Conservation (phyloP, 2,888 invertebrate genomes). For the Microctonus aethiopoides region DNA sequence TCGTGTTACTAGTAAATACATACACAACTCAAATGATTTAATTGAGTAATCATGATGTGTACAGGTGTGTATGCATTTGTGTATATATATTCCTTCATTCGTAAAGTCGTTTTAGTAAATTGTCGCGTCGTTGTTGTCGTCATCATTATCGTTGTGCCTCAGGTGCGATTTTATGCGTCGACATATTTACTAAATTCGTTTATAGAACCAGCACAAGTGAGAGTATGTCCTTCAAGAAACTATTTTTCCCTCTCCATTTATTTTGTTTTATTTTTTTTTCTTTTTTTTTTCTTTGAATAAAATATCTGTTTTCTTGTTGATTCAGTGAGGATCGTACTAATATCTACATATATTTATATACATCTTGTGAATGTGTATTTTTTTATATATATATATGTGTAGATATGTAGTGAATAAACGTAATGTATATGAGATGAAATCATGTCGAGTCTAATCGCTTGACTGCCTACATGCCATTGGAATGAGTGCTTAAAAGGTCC, state of each 20-base stretch:
- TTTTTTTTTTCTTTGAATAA: neutral
- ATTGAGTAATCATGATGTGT: constrained; percentile 21
- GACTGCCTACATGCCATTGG: constrained; percentile 25
- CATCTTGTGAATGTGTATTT: neutral
- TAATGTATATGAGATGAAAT: constrained; percentile 12
- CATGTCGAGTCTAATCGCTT: constrained; percentile 23
- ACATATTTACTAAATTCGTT: constrained; percentile 27
- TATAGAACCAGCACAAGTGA: constrained; percentile 26
- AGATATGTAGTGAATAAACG: neutral
- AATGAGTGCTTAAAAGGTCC: constrained; percentile 16
- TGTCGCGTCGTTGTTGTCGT: neutral
- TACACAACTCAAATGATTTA: constrained; percentile 3
- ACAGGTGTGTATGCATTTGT: constrained; percentile 13
- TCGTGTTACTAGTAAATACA: neutral
- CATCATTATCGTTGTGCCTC: neutral
- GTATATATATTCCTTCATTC: neutral
- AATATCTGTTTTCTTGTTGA: neutral
- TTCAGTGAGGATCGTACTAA: constrained; percentile 10
- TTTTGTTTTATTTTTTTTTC: neutral
- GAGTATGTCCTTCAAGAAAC: constrained; percentile 28
- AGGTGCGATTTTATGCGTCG: constrained; percentile 16
- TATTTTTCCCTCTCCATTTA: neutral
- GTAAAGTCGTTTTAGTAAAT: neutral
- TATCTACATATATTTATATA: constrained; percentile 3
- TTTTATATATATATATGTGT: neutral